A percentile compares a stretch with the other conserved stretches of the same genome.
phyloP scores from a whole-genome alignment of 2,797 vertebrate species.

The Gallinago solitaria region DNA sequence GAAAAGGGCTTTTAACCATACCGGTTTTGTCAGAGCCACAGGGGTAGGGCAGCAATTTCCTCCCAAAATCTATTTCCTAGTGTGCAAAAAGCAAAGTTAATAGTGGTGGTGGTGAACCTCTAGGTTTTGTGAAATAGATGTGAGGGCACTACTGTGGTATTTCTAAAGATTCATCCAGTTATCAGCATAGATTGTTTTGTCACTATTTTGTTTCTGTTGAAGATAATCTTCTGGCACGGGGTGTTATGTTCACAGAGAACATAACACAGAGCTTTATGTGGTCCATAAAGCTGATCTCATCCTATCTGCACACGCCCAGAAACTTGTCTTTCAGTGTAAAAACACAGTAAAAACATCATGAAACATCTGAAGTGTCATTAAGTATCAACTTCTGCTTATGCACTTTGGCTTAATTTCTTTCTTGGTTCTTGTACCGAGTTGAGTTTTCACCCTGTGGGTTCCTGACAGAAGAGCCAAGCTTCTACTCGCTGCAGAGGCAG shows the following conservation, averaged over 20 bases:
- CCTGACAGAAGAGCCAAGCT: neutral
- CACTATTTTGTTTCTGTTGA: neutral
- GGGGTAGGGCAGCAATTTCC: neutral
- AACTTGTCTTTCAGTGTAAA: neutral
- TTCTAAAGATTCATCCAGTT: neutral
- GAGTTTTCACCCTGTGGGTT: neutral
- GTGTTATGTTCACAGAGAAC: neutral
- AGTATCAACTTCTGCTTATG: neutral
- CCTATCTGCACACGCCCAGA: neutral
- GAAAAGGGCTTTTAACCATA: neutral
- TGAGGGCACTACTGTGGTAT: neutral
- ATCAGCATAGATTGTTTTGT: neutral
- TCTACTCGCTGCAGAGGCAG: rapidly evolving
- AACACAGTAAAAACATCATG: neutral
- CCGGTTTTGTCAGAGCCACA: neutral
- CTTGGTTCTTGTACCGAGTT: rapidly evolving
- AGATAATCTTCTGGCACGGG: neutral
- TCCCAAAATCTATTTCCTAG: neutral
- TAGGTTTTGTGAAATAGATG: neutral
- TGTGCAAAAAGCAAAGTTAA: neutral
- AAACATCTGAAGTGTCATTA: neutral
- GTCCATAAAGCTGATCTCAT: neutral
- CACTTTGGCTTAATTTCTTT: neutral
- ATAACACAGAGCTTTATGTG: neutral
- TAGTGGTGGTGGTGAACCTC: neutral